Evolutionary conservation across 2,113 vertebrate species (phyloP), one percentile per base, ranked within the genome.

Genomic region (Cinclus mexicanus): DNA sequence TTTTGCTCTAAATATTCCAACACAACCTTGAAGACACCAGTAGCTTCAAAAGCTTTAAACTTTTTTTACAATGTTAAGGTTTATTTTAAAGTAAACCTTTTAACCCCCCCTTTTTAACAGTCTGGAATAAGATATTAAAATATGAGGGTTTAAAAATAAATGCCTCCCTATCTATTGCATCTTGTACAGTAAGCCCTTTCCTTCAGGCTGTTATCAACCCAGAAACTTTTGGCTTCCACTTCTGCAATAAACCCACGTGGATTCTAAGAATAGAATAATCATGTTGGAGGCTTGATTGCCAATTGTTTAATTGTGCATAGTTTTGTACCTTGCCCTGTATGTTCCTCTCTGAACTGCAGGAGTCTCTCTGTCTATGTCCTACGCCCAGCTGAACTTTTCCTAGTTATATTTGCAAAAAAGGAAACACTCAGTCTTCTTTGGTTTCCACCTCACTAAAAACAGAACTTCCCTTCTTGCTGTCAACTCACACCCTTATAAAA

Each of bases 391-490:
- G 46, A 91, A 61, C 42, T 78, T 59, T 39, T 65, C n/a, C 47
- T 70, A 49, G 19, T 31, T 74, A 49, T 23, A 57, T 10, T 39
- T 91, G n/a, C 31, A 78, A 65, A 84, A 93, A 93, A 84, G 46
- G 31, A 70, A 93, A 60, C 55, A 69, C 18, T 18, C 4, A 6
- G 24, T 39, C 56, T 84, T 53, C 39, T 18, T 28, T 47, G 20
- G 10, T 63, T 78, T 82, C 47, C 39, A 70, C 10, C 29, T 82
- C 39, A 39, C 47, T 46, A 50, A 57, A 79, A 82, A 26, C 20
- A 63, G 78, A 87, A 63, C 42, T 79, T 86, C 29, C 49, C 41
- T 61, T 59, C 75, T 69, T 84, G 57, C 44, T 59, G 29, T 37
- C 37, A 78, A 12, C 17, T 61, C 56, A 55, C 16, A 44, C 16